phyloP scores from a whole-genome alignment of 2,888 invertebrate species.

The Heliconius charithonia region DNA sequence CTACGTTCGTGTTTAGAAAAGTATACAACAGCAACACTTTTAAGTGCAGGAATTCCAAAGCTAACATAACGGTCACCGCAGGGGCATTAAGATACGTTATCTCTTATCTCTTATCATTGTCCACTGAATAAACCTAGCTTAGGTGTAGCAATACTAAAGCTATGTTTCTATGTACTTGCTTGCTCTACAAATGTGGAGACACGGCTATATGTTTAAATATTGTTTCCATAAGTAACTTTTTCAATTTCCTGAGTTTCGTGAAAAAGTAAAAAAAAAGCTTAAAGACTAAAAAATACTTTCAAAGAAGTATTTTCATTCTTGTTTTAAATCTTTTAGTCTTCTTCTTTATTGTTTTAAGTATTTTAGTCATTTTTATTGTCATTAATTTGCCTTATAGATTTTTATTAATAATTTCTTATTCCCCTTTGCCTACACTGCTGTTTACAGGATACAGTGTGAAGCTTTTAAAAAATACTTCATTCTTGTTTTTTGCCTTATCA shows the following conservation, averaged over 20 bases:
- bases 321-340: too few relatives aligned
- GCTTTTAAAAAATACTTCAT: too few relatives aligned
- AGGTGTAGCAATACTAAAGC: constrained; percentile 38
- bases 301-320: too few relatives aligned
- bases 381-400: too few relatives aligned
- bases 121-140: constrained; percentile 38
- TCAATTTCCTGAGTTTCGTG: not conserved
- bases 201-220: not conserved
- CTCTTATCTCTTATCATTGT: constrained; percentile 43
- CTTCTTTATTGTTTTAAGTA: too few relatives aligned
- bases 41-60: constrained; percentile 20
- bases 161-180: constrained; percentile 26
- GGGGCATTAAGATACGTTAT: constrained; percentile 36
- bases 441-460: too few relatives aligned
- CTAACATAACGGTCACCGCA: constrained; percentile 32
- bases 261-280: too few relatives aligned
- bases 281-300: too few relatives aligned
- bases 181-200: constrained; percentile 9
- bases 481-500: not conserved
- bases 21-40: constrained; percentile 12
- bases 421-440: too few relatives aligned
- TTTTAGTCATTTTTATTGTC: too few relatives aligned
- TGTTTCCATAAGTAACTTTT: not conserved
- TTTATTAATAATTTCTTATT: too few relatives aligned
- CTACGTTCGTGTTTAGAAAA: not conserved